These are phyloP conservation scores for Petrosia ficiformis DNA, from an alignment of 37 sponge, comb jelly and placozoan genomes.

Conservation along the genomic window DNA sequence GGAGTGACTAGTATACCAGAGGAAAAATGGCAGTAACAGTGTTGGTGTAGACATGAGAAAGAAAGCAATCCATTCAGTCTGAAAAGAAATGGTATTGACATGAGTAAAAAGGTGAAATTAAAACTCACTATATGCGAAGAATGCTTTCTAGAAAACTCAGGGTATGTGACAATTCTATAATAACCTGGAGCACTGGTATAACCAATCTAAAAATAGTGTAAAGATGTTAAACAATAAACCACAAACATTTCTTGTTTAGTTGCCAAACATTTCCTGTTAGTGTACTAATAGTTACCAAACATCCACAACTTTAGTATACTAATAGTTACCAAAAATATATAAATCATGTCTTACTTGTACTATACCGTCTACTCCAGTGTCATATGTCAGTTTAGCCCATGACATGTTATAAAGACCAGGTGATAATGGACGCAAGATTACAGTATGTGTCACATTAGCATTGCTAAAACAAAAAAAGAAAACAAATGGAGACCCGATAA, in stretches of 20 bases:
- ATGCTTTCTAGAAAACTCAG: conserved; percentile 66
- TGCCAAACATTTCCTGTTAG: too few relatives aligned
- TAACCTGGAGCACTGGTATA: conserved; percentile 81
- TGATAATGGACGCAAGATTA: conserved; percentile 50
- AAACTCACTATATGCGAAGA: conserved; percentile 69
- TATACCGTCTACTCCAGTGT: conserved; percentile 11
- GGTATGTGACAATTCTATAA: conserved; percentile 29
- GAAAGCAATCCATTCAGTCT: conserved; percentile 93
- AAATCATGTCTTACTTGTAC: too few relatives aligned
- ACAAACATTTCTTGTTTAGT: conserved; percentile 1
- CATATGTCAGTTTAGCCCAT: conserved; percentile 67
- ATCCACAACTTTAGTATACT: too few relatives aligned
- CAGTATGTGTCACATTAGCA: conserved; percentile 74
- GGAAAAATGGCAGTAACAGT: conserved; percentile 76
- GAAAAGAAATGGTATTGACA: not conserved
- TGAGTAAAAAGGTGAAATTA: not conserved
- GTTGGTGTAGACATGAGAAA: conserved; percentile 77
- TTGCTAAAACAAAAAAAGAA: conserved; percentile 9
- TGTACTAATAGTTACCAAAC: too few relatives aligned
- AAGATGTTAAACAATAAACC: not conserved
- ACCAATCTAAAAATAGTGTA: conserved; percentile 50
- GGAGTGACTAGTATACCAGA: conserved; percentile 79
- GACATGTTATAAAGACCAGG: conserved; percentile 77
- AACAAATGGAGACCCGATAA: not conserved
- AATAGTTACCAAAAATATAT: too few relatives aligned